phyloP scores from a whole-genome alignment of 2,888 invertebrate genomes.

The Venustoraphidia nigricollis region DNA sequence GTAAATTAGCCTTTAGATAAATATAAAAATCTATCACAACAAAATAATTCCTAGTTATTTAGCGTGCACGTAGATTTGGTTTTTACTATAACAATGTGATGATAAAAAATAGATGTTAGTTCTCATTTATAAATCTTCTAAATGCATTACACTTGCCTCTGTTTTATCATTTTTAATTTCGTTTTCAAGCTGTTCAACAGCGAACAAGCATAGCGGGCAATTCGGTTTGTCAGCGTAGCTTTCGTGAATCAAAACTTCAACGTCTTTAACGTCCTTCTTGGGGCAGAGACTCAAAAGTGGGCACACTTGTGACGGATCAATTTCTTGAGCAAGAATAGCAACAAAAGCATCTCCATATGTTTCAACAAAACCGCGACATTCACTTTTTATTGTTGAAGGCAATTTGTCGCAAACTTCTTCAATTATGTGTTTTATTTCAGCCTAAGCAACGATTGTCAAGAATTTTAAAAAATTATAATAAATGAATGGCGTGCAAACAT shows the following conservation, averaged over 20 bases:
- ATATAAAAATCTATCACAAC: too few relatives aligned
- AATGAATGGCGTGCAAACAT: not conserved
- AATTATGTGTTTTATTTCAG: slow-evolving; percentile 48
- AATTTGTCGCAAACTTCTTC: slow-evolving; percentile 52
- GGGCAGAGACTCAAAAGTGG: slow-evolving; percentile 58
- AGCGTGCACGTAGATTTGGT: too few relatives aligned
- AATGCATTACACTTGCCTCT: slow-evolving; percentile 35
- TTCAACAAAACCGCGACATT: slow-evolving; percentile 61
- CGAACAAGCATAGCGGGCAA: slow-evolving; percentile 74
- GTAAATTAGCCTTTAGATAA: too few relatives aligned
- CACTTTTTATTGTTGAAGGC: slow-evolving; percentile 40
- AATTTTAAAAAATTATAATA: not conserved
- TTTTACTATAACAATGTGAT: too few relatives aligned
- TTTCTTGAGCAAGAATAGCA: slow-evolving; percentile 60
- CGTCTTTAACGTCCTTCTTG: slow-evolving; percentile 30
- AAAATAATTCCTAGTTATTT: too few relatives aligned
- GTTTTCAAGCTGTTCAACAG: slow-evolving; percentile 58
- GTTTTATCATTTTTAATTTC: slow-evolving; percentile 58
- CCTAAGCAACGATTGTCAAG: slow-evolving; percentile 28
- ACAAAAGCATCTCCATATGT: slow-evolving; percentile 68
- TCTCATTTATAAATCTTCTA: not conserved
- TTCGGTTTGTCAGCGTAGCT: slow-evolving; percentile 43
- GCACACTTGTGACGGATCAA: slow-evolving; percentile 62
- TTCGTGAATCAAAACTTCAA: slow-evolving; percentile 34
- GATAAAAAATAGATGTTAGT: too few relatives aligned